Evolutionary conservation across 2,797 vertebrate species (phyloP), one percentile per base, ranked within the genome.

Genomic region (Trichosurus vulpecula): DNA sequence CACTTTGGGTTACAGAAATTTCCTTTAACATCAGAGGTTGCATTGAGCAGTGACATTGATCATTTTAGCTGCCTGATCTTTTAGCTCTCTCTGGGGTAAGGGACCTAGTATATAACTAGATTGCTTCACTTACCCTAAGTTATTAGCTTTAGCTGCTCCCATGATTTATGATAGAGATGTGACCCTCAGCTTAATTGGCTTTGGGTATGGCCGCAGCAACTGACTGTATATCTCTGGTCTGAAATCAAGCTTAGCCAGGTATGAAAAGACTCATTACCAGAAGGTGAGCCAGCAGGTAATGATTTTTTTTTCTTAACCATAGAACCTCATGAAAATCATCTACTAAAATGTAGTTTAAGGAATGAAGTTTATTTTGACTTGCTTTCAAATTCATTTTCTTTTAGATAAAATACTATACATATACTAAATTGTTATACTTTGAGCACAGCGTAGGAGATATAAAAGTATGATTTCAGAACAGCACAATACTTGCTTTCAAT

Each of bases 381-480:
- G 22, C 13, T 51, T 51, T 87, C 41, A 51, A 29, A 51, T 47
- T 87, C 74, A 51, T 87, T 87, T 51, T 87, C 66, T 41, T 66
- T 81, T 25, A 81, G n/a, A n/a, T 81, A 81, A 81, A 81, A 25
- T 81, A 81, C 13, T 87, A 9, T 87, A 25, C 41, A 51, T 74
- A 47, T 81, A 41, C 74, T 47, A 47, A 81, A 81, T 47, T 47
- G 9, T 81, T 47, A 47, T 0, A 81, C 6, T 66, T 66, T 41
- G 41, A 81, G 74, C 41, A 81, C 41, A 81, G 8, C 47, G 19
- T 81, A 81, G 35, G 51, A 93, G 97, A 29, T 91, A 93, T 55
- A 54, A 92, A 54, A 91, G 91, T 81, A 25, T 81, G 3, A 81
- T 81, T 81, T 81, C 74, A 22, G 6, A 74, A 74, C 6, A 58